These are phyloP conservation scores for Microcebus lehilahytsara DNA, from an alignment of 2,113 vertebrate genomes.

Conservation along the genomic window DNA sequence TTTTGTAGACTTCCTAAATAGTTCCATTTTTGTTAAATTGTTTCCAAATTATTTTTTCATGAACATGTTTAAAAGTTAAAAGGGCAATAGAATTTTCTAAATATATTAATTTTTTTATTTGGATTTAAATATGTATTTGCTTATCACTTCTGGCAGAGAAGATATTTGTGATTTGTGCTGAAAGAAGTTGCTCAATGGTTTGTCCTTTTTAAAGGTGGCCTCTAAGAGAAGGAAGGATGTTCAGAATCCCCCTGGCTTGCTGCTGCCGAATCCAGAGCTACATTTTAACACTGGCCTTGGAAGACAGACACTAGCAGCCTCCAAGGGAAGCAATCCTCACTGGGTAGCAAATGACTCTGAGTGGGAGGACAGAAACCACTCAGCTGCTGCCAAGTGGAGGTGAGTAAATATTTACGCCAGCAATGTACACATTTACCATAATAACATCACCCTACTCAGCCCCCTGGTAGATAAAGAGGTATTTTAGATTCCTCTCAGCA, in stretches of 20 bases:
- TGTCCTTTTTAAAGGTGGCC: neutral
- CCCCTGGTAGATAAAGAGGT: neutral
- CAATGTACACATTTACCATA: neutral
- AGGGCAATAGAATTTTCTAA: neutral
- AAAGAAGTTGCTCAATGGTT: neutral
- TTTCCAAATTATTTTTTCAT: neutral
- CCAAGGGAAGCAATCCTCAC: neutral
- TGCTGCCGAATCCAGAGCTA: neutral
- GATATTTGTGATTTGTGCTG: neutral
- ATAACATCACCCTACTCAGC: neutral
- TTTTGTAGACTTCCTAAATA: neutral
- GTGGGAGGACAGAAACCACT: neutral
- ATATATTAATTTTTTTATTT: neutral
- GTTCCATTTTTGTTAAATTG: neutral
- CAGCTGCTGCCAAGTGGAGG: slow-evolving; percentile 26
- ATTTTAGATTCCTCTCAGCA: neutral
- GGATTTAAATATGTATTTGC: neutral
- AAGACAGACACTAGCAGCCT: neutral
- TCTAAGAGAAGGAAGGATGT: neutral
- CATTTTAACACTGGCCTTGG: slow-evolving; percentile 12
- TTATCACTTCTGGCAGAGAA: neutral
- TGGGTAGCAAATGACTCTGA: neutral
- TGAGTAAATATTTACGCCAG: slow-evolving; percentile 1
- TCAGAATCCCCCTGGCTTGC: neutral
- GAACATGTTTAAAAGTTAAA: neutral